Evolutionary conservation across 2,113 vertebrate genomes (phyloP), one percentile per base, ranked within the genome.

Genomic region (Delphinapterus leucas): DNA sequence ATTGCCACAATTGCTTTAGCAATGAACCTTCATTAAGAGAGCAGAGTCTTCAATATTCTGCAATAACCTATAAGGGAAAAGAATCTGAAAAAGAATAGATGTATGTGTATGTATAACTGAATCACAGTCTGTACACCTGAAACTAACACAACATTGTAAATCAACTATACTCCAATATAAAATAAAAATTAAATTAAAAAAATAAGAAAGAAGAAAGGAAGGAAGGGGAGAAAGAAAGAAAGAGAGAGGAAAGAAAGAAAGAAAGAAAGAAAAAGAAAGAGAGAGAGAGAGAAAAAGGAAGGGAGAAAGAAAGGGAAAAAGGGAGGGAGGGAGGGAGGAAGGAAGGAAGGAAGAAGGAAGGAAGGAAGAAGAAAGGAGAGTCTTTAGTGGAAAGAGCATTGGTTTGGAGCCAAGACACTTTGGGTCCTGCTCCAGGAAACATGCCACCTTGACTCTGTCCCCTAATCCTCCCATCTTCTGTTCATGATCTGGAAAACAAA

Each of bases 391-490:
- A 38, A 92, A 90, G 23, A 89, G 8, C 33, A 0, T 12, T 8
- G 58, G 8, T 71, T 47, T 81, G 31, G 21, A 81, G 74, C 33
- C 61, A 8, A 26, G 41, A 77, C 7, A 0, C 25, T 21, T 1
- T 3, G 10, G 31, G 3, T 28, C 53, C 60, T n/a, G 2, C 13
- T 36, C n/a, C 25, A 14, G 81, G 15, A 44, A 2, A 1, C 25
- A 0, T 0, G 12, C 20, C 3, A 73, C 33, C 63, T 33, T 10
- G 23, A 81, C 0, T 9, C 3, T 3, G 18, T 10, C 53, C 17
- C 47, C n/a, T 4, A 6, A 8, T 58, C 6, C 2, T 26, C 23
- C 28, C 1, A 2, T 12, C 10, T 41, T 15, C 28, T 2, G 1
- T 25, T n/a, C 73, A 41, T 2, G 36, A 14, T 9, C 41, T 25